Evolutionary conservation across 2,797 vertebrate genomes (phyloP), one percentile per base, ranked within the genome.

Genomic region (Threskiornis aethiopicus): DNA sequence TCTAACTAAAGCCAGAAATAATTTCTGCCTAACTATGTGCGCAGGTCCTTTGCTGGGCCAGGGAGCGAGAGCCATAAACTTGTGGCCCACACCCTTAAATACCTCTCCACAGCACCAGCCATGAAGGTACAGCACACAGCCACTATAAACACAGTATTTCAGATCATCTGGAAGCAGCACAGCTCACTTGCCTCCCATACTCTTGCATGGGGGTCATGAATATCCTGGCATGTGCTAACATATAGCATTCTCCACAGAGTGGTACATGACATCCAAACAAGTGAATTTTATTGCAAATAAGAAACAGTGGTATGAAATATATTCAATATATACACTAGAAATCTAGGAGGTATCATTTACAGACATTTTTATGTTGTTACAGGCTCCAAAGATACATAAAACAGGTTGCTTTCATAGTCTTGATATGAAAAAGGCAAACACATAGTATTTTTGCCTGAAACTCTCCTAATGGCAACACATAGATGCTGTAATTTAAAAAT

Each of bases 401-500:
- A 41, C 10, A 46, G 83, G 49, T 59, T 76, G 52, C 51, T 79
- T 70, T 79, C 61, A 18, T 29, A 64, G n/a, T 19, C 31, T 59
- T 46, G 69, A 76, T 33, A 47, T 13, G 24, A 55, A 93, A 82
- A 94, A 87, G 46, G 62, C 72, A 90, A 69, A 89, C 85, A 0
- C 18, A 16, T 4, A 18, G 42, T 51, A 44, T 35, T 89, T 84
- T 82, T 67, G 73, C 89, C 79, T 82, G 33, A 72, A 92, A 95
- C 72, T 76, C 66, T 77, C 39, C 84, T 95, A 81, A 94, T 4
- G 1, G 58, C 39, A 90, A 84, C 37, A 71, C 31, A 73, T 4
- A 89, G 54, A 42, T 79, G 29, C 25, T 78, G 49, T 25, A 67
- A 65, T 57, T 93, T 84, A 94, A 95, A 96, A 95, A 89, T 61